phyloP scores from a whole-genome alignment of 2,888 invertebrate genomes.

The Drosophila meridionalis region DNA sequence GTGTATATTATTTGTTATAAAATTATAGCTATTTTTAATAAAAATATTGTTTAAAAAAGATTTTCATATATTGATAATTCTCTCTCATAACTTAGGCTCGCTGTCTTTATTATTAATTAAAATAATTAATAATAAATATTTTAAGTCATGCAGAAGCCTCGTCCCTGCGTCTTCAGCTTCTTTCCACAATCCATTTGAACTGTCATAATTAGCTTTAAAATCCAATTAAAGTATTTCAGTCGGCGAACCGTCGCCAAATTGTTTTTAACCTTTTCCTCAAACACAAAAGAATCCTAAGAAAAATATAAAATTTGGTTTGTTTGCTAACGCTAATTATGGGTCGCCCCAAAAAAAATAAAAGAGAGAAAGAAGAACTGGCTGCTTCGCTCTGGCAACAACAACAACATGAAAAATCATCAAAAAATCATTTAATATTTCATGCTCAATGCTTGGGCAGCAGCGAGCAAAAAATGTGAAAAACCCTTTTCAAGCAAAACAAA shows the following conservation, averaged over 20 bases:
- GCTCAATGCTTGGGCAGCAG: constrained; percentile 45
- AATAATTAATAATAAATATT: too few species aligned
- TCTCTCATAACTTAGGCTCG: too few species aligned
- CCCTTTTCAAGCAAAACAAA: constrained; percentile 57
- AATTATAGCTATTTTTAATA: too few species aligned
- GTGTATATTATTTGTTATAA: too few species aligned
- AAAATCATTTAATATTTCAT: constrained; percentile 67
- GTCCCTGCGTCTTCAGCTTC: neutral
- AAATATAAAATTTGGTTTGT: constrained; percentile 53
- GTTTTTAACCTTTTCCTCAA: constrained; percentile 17
- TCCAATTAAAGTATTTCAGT: constrained; percentile 45
- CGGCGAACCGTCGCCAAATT: constrained; percentile 19
- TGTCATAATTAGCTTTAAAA: constrained; percentile 47
- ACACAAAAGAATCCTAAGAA: constrained; percentile 27
- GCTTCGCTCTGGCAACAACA: constrained; percentile 23
- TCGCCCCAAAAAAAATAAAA: constrained; percentile 11
- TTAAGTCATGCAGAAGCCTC: neutral
- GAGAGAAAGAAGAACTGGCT: constrained; percentile 9
- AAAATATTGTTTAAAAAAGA: too few species aligned
- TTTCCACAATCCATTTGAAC: neutral
- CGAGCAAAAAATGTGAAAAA: constrained; percentile 37
- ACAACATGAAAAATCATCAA: constrained; percentile 56
- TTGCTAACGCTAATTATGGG: constrained; percentile 63
- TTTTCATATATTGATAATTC: too few species aligned
- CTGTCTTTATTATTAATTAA: too few species aligned